Evolutionary conservation across 2,113 vertebrate species (phyloP), one percentile per base, ranked within the genome.

Genomic region (Larimichthys crocea): DNA sequence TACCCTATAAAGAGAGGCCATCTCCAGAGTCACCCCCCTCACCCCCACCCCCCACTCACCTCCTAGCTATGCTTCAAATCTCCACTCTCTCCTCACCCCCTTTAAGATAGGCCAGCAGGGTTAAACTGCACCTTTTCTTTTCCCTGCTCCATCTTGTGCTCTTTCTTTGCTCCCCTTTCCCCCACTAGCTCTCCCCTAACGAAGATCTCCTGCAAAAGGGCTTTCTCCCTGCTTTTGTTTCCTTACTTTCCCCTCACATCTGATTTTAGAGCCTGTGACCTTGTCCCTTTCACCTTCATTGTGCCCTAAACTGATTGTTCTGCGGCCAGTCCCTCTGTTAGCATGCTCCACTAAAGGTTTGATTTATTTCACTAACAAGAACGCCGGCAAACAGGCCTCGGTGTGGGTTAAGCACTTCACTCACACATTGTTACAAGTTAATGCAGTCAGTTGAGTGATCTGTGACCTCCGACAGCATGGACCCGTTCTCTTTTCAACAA

Each of bases 361-460:
- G 82, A 91, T 88, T 91, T 92, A 90, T 93, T 85, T 85, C 82
- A 57, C 86, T 49, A 73, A 86, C 82, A 53, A 42, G 72, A 88
- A 62, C 50, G 56, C 22, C 9, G 9, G 59, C 56, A 48, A 79
- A 73, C 78, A 61, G 76, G 72, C 76, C 73, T 83, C 78, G 42
- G 22, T 86, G 31, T 22, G 59, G 82, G 84, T 92, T 78, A 82
- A 91, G 88, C 86, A 83, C 90, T 90, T 90, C 83, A 76, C 86
- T 88, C 74, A 44, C 77, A 88, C 91, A 93, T 93, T 93, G 91
- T 93, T 91, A 83, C 80, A 72, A 90, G 86, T 90, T 90, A 93
- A 93, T 91, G 90, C 80, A 90, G 83, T 81, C 80, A 83, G 79
- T 90, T 89, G 85, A 91, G 76, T 92, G 92, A 93, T 91, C 91